Evolutionary conservation across 1,140 invertebrate genomes (phyloP), one percentile per base, ranked within the genome.

Genomic region (Sycobia sp.): DNA sequence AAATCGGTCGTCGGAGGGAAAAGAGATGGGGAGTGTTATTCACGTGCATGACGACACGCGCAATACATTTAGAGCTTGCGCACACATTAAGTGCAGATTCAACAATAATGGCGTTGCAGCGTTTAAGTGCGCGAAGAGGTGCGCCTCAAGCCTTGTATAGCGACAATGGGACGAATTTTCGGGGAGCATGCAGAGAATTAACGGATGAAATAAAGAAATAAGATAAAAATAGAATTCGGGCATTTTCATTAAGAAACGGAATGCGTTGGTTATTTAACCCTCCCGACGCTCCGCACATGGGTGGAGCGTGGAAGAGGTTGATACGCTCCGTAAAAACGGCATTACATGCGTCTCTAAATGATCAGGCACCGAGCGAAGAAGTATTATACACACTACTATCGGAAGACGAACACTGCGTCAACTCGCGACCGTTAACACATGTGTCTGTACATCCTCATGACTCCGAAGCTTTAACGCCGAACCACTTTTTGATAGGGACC

Each of bases 21-120:
- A 81, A 79, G 49, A 43, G 71, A 10, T 81, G 69, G 46, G 65
- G 76, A 7, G 71, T 66, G 14, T 18, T 83, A 3, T 76, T 76
- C 22, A 71, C 68, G 0, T 73, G 68, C 38, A 16, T 73, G 4
- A 67, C 62, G 0, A 64, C 67, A 2, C 36, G 69, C 41, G 72
- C 69, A 0, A 62, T 74, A 9, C 69, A 74, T 18, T 22, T 76
- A 2, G 71, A 51, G 18, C n/a, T 51, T 18, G 49, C 29, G 1
- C 18, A 32, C 11, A 20, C 4, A n/a, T 64, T 73, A n/a, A 66
- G 51, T 50, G 9, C 2, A 13, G 16, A 43, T 20, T 49, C 16
- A 61, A 67, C 1, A 72, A 76, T 54, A 72, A 75, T 57, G 73
- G 71, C 1, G 73, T 70, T 0, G 76, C 66, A 11, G 59, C 67